Evolutionary conservation across 1,140 invertebrate species (phyloP).

Genomic region (Listronotus oregonensis): DNA sequence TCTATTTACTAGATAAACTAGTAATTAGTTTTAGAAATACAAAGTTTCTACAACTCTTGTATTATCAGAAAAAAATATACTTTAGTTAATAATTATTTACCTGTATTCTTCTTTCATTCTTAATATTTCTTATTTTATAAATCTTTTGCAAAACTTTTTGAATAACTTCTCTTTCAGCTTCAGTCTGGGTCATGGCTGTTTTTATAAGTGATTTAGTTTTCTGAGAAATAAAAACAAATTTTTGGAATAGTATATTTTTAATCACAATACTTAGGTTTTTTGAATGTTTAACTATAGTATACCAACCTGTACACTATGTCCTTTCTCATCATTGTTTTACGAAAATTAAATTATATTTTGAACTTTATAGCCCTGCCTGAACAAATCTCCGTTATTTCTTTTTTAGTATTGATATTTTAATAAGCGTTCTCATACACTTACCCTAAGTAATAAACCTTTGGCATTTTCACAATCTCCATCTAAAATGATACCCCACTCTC

Average conservation of each 20-base stretch:
- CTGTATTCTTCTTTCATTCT: constrained; percentile 86
- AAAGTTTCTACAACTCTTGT: too few species aligned
- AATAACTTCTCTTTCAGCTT: constrained; percentile 83
- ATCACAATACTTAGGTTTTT: too few species aligned
- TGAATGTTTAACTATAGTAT: constrained; percentile 9
- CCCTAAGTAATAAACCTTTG: constrained; percentile 9
- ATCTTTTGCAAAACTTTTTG: constrained; percentile 84
- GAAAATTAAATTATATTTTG: too few species aligned
- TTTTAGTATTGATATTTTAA: too few species aligned
- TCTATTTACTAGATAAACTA: too few species aligned
- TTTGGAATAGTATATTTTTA: background rate
- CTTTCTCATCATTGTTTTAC: too few species aligned
- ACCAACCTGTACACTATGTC: background rate
- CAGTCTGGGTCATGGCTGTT: constrained; percentile 77
- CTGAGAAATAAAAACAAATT: constrained; percentile 49
- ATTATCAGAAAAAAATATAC: too few species aligned
- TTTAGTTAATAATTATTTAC: too few species aligned
- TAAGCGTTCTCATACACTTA: constrained; percentile 2
- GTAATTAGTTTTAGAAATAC: too few species aligned
- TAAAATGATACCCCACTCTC: constrained; percentile 16
- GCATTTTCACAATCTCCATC: constrained; percentile 23
- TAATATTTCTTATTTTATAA: constrained; percentile 86
- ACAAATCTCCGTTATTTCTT: too few species aligned
- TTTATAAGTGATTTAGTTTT: constrained; percentile 85
- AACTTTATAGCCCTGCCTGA: too few species aligned